Conservation (phyloP, 2,888 invertebrate genomes). For the Phortica okadai region DNA sequence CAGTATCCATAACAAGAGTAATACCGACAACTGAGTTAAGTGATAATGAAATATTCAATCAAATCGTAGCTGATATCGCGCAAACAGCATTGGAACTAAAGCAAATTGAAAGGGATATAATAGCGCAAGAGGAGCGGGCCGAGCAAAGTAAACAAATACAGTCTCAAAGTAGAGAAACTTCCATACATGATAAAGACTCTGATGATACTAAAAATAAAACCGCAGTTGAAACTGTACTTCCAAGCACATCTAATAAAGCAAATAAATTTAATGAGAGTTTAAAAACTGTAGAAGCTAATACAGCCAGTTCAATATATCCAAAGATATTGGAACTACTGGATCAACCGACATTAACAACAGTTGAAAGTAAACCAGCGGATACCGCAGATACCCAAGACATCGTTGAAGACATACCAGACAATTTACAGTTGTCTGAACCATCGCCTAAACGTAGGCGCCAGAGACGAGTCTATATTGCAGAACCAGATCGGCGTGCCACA, state of each 20-base stretch:
- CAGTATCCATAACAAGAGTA: conserved; percentile 32
- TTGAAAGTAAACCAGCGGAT: neutral
- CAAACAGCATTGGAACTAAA: conserved; percentile 33
- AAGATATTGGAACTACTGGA: neutral
- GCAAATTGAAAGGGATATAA: conserved; percentile 29
- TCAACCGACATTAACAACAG: neutral
- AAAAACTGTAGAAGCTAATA: neutral
- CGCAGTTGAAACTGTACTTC: neutral
- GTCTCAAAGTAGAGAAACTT: conserved; percentile 7
- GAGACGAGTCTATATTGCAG: conserved; percentile 56
- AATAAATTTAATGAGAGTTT: neutral
- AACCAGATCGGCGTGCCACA: conserved; percentile 51
- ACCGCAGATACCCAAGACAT: neutral
- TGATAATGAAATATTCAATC: conserved; percentile 1
- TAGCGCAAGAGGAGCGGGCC: conserved; percentile 45
- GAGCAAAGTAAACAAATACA: conserved; percentile 32
- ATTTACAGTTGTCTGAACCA: neutral
- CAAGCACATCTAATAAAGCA: neutral
- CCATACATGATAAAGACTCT: neutral
- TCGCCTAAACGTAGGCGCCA: conserved; percentile 46
- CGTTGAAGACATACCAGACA: neutral
- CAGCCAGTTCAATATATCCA: neutral
- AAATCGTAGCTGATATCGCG: conserved; percentile 21
- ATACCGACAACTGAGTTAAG: conserved; percentile 11
- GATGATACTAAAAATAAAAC: neutral